Evolutionary conservation across 35 echinoderm and acorn worm species (phyloP).

Genomic region (Ptychodera flava): DNA sequence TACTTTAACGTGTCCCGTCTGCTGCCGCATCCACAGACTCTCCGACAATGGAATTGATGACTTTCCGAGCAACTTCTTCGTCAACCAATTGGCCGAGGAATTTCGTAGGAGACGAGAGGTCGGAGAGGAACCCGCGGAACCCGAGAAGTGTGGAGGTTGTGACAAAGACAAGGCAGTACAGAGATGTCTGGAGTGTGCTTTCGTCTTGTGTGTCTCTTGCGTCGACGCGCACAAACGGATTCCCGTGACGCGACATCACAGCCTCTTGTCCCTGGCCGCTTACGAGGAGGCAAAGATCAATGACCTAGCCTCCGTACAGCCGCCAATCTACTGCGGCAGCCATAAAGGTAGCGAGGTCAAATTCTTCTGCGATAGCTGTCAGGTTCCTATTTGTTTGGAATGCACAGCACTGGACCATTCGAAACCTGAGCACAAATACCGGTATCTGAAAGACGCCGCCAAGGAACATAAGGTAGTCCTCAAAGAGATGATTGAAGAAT

Average conservation of each 20-base stretch:
- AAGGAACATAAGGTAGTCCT: not conserved
- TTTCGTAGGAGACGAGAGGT: constrained; percentile 10
- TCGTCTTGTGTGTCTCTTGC: not conserved
- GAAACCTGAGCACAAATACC: not conserved
- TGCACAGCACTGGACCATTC: not conserved
- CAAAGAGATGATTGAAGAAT: not conserved
- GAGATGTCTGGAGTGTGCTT: not conserved
- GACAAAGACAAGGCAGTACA: not conserved
- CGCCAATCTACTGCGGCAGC: not conserved
- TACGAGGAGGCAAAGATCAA: not conserved
- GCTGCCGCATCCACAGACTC: not conserved
- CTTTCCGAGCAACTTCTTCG: constrained; percentile 29
- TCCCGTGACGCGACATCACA: not conserved
- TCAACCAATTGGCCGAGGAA: constrained; percentile 15
- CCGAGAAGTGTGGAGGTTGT: not conserved
- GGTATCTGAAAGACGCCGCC: not conserved
- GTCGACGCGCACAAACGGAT: not conserved
- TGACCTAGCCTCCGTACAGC: not conserved
- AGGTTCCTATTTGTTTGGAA: not conserved
- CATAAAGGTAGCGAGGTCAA: not conserved
- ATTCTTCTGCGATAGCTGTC: not conserved
- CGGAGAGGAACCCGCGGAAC: not conserved
- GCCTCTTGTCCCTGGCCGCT: not conserved
- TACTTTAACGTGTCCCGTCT: constrained; percentile 23
- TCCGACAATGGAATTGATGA: constrained; percentile 12